Base-by-base conservation (phyloP, 1,140 invertebrate species). In the Anastatus disparis region DNA sequence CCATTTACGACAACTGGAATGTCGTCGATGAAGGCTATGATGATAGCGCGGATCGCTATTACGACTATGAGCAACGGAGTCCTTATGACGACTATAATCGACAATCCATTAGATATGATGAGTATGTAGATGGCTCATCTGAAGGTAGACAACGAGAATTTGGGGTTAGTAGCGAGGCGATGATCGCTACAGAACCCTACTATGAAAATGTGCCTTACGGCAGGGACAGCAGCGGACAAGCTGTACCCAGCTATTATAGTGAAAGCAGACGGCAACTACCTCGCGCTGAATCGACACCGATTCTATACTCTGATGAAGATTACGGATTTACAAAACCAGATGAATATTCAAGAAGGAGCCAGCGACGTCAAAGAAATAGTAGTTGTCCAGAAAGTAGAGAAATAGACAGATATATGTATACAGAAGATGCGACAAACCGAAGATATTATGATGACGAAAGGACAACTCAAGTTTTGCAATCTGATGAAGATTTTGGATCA, bases 401-500 rank as follows among this genome's bases (percentile, higher is more conserved):
- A 22, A 27, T 66, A 2, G 63, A 71, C 17, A 67, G 35, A 7
- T 78, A 26, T 66, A 59, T 64, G 17, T n/a, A n/a, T n/a, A n/a
- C n/a, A n/a, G 74, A 61, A 29, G 76, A 38, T 70, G 53, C 63
- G 17, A 72, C 59, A 20, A 22, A 8, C 29, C 42, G 69, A 24
- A 52, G 56, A 3, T 67, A 55, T 2, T 31, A 71, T 26, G 62
- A 74, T 13, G 63, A 75, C 6, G 69, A 71, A 8, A 66, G 69
- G 3, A 72, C 75, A 17, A 76, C 62, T 9, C 75, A 78, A 15
- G 73, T 81, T 8, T 69, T 80, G n/a, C 79, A 81, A 38, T 84
- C 83, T 15, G 81, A 83, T 72, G 80, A 85, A 35, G 82, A 85
- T 9, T 84, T 84, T 50, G 84, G 82, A 6, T 84, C 84, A 8